A percentile compares a stretch with the other conserved stretches of the same genome.
phyloP scores from a whole-genome alignment of 2,113 vertebrate species.

The Casuarius casuarius region DNA sequence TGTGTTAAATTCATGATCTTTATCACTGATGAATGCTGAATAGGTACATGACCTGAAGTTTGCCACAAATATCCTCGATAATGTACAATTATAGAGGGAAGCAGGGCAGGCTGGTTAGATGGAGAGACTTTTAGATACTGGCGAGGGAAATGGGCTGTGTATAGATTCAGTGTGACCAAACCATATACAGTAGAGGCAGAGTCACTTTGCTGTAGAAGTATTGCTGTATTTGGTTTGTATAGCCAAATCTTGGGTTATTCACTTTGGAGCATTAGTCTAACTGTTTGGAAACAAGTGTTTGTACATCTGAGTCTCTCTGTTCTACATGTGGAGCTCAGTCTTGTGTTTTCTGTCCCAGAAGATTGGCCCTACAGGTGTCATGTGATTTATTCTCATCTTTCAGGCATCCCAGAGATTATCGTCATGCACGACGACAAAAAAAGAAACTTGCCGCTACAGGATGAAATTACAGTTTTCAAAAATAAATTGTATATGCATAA shows the following conservation, averaged over 20 bases:
- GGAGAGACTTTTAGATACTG: not conserved
- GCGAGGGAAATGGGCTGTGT: not conserved
- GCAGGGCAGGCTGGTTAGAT: not conserved
- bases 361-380: not conserved
- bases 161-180: not conserved
- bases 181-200: rapidly evolving
- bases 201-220: not conserved
- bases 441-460: not conserved
- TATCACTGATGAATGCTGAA: not conserved
- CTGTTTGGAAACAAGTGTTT: not conserved
- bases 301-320: not conserved
- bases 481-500: not conserved
- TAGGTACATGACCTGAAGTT: not conserved
- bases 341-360: not conserved
- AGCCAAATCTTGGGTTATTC: not conserved
- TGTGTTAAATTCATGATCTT: rapidly evolving
- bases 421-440: not conserved
- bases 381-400: not conserved
- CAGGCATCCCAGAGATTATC: not conserved
- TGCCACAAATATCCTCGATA: not conserved
- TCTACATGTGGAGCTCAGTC: not conserved
- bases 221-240: not conserved
- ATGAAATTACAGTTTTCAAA: slow-evolving; percentile 33
- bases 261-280: not conserved
- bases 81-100: not conserved